These are phyloP conservation scores for Oplegnathus fasciatus DNA, from an alignment of 2,113 vertebrate genomes.

Conservation along the genomic window DNA sequence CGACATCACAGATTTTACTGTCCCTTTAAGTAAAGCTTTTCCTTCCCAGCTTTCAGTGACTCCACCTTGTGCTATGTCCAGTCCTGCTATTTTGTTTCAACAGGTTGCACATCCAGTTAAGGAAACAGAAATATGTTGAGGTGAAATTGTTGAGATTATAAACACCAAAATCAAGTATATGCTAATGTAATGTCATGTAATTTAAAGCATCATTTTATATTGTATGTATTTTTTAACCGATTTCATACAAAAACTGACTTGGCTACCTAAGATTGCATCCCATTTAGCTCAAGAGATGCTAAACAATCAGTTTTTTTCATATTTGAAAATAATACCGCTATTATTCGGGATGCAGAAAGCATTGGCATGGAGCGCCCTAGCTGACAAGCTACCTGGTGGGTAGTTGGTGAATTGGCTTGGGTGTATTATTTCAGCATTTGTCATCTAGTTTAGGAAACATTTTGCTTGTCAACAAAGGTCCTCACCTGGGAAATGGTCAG, in stretches of 20 bases:
- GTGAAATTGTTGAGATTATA: neutral
- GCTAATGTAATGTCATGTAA: too few relatives aligned
- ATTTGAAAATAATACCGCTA: neutral
- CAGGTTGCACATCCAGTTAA: too few relatives aligned
- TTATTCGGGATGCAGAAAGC: neutral
- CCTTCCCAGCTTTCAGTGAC: neutral
- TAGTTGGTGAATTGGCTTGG: neutral
- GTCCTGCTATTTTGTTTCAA: neutral
- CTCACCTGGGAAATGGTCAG: constrained; percentile 40
- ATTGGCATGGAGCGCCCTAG: neutral
- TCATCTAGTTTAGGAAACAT: constrained; percentile 7
- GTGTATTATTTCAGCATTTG: constrained; percentile 27
- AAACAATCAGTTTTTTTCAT: neutral
- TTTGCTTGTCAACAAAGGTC: constrained; percentile 46
- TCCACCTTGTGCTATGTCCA: neutral
- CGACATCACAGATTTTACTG: neutral
- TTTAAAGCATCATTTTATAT: neutral
- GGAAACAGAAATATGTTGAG: neutral
- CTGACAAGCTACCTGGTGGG: neutral
- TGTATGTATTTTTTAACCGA: neutral
- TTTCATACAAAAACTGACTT: neutral
- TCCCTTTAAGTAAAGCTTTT: neutral
- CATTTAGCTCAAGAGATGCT: neutral
- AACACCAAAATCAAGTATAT: too few relatives aligned
- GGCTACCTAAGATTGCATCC: neutral